phyloP scores from a whole-genome alignment of 2,888 invertebrate species.

The Trichogramma dendrolimi region DNA sequence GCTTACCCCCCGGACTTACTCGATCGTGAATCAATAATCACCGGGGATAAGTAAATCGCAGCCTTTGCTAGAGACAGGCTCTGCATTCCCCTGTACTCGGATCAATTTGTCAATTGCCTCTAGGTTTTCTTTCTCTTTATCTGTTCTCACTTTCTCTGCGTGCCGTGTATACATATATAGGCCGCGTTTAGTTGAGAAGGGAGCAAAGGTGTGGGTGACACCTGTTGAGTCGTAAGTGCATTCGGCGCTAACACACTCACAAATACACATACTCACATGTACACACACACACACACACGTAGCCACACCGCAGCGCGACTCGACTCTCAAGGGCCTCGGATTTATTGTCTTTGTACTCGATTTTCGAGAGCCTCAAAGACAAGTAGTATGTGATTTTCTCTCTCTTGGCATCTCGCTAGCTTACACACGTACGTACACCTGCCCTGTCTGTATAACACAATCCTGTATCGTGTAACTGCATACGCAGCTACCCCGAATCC shows the following conservation, averaged over 20 bases:
- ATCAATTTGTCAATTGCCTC: not conserved
- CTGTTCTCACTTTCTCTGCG: not conserved
- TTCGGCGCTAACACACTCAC: constrained; percentile 24
- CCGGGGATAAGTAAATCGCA: too few relatives aligned
- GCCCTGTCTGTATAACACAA: too few relatives aligned
- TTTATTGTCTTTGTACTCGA: constrained; percentile 9
- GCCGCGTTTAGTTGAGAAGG: too few relatives aligned
- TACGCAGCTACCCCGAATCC: too few relatives aligned
- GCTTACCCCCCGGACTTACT: too few relatives aligned
- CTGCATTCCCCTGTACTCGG: too few relatives aligned
- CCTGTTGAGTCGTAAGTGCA: constrained; percentile 44
- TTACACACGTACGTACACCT: too few relatives aligned
- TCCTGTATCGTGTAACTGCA: too few relatives aligned
- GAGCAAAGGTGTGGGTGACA: constrained; percentile 33
- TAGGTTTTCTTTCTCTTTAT: not conserved
- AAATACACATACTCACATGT: not conserved
- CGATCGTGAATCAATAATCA: too few relatives aligned
- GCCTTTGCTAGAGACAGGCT: too few relatives aligned
- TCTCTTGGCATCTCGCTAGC: not conserved
- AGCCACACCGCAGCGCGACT: not conserved
- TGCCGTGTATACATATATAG: too few relatives aligned
- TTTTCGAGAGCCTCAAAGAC: not conserved
- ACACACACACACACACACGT: not conserved
- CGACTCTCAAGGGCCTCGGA: not conserved
- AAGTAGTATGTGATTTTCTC: not conserved